Conservation (phyloP, 2,797 vertebrate species). For the Enteromius radiatus region DNA sequence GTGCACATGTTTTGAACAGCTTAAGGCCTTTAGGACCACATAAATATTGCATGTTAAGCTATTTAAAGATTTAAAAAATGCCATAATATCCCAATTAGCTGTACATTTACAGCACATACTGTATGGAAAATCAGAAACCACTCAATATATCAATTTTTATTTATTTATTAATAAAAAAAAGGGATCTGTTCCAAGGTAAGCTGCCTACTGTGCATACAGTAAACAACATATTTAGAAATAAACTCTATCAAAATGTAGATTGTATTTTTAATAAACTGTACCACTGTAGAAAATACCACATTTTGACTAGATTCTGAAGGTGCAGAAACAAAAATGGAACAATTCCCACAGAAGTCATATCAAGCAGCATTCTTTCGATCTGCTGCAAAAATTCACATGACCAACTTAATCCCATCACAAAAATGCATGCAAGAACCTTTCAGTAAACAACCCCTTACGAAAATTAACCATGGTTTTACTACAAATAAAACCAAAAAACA, state of each 20-base stretch:
- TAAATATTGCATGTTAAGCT: neutral
- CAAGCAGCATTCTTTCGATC: neutral
- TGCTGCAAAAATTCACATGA: neutral
- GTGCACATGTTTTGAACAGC: neutral
- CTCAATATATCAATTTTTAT: neutral
- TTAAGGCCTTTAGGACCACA: neutral
- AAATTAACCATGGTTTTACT: too few species aligned
- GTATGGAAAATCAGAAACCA: neutral
- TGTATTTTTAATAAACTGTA: neutral
- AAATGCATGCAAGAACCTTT: too few species aligned
- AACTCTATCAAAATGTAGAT: neutral
- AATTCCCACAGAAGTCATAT: too few species aligned
- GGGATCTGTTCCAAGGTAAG: neutral
- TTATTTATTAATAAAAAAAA: neutral
- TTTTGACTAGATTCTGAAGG: neutral
- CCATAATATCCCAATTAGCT: neutral
- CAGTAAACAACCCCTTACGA: too few species aligned
- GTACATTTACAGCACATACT: neutral
- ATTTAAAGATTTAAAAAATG: neutral
- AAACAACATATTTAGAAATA: neutral
- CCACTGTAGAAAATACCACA: neutral
- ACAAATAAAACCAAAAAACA: too few species aligned
- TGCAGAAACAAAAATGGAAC: neutral
- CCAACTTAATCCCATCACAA: neutral
- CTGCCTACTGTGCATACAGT: neutral